Base-by-base conservation (phyloP, 2,113 vertebrate genomes). In the Sinocyclocheilus anophthalmus region DNA sequence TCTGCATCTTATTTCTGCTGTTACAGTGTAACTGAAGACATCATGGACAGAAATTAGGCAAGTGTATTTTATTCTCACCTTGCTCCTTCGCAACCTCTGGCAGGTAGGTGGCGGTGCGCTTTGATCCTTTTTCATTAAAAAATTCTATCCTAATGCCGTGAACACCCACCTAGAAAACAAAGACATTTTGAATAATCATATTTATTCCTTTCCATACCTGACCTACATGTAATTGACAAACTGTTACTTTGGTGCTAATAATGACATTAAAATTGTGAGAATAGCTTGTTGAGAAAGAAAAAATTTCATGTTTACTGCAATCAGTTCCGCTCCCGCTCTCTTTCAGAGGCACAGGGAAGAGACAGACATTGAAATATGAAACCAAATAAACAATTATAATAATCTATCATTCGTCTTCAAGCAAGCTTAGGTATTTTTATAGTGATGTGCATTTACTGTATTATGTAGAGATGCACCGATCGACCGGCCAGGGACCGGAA, bases 71-170 rank as follows among this genome's bases (percentile, higher is more conserved):
- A 53, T 70, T 85, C 95, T 96, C 92, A 99, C 98, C 98, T 99
- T 99, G 98, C 96, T 99, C 98, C 96, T 99, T 99, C 90, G 98
- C 98, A 95, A 99, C 98, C 96, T 99, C 98, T 88, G 98, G 98
- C 92, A 99, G 94, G 95, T 99, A 99, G 96, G 98, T 99, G 96
- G 98, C 98, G 91, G 98, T 99, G 94, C 98, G 98, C 94, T 99
- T 99, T 95, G 98, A 99, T 97, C 98, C 98, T 97, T 99, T 99
- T 96, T 99, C 98, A 95, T 98, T 99, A 97, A 99, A 99, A 98
- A 99, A 99, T 93, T 99, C 98, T 98, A 99, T 99, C 95, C 98
- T 98, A 97, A 99, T 99, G 94, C 98, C 98, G 91, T 99, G 98
- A 92, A 99, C 97, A 96, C 98, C 98, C 96, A 99, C 98, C 98